Evolutionary conservation across 23 tunicate genomes (phyloP), one percentile per base, ranked within the genome.

Genomic region (Ascidia mentula): DNA sequence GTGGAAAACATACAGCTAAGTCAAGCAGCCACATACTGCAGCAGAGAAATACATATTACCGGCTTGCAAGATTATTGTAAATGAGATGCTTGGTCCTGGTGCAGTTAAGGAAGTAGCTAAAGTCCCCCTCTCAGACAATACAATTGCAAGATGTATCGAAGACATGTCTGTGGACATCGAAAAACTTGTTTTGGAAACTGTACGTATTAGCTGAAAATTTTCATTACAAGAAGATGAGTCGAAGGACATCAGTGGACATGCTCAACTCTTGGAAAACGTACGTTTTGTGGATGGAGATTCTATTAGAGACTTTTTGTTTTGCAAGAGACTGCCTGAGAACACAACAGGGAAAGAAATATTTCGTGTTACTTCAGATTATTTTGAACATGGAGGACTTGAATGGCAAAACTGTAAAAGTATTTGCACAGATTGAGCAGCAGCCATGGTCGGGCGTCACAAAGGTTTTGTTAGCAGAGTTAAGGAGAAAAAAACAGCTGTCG

Each of bases 331-430:
- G 90, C 31, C 45, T 26, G 59, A 80, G 80, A 72, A 79, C 79
- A 86, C 90, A 46, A 86, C 36, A 86, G 90, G 90, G 36, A 84
- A 72, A 39, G 74, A 86, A 59, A 79, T 86, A 81, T 87, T 74
- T 69, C 40, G 81, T 87, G 86, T 79, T 82, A 69, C 32, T 76
- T 84, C 75, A 84, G 61, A 84, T 42, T 15, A 69, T 79, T 59
- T 59, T 79, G 82, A 73, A 34, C 24, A 24, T 82, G 34, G 34
- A 82, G 73, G 79, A n/a, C 42, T 76, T 74, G 32, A 75, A 81
- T 83, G 87, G 81, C 75, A 73, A 46, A 83, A 83, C 87, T 75
- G 81, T 40, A 81, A 75, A 46, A 83, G 87, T 81, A 81, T 76
- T 83, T 83, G 87, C 37, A 83, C 81, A 32, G 81, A 84, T 34